These are phyloP conservation scores for Copidosoma aretas DNA, from an alignment of 2,888 invertebrate genomes.

Conservation along the genomic window DNA sequence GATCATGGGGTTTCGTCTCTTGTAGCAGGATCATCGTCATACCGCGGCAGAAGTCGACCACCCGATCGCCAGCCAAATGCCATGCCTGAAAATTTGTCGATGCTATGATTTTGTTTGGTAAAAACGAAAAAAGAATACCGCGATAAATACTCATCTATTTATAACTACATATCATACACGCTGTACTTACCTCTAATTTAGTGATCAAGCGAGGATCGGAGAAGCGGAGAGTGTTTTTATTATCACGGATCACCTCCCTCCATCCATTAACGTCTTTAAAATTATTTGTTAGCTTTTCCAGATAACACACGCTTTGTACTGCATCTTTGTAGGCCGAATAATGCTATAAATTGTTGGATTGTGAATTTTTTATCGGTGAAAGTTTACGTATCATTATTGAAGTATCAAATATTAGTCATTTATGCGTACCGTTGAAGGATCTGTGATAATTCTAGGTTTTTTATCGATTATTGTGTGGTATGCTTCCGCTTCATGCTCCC, in stretches of 20 bases:
- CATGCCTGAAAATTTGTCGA: slow-evolving; percentile 55
- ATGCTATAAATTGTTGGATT: slow-evolving; percentile 51
- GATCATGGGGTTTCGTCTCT: slow-evolving; percentile 45
- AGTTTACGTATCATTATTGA: no score
- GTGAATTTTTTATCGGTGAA: background rate
- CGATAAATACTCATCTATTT: no score
- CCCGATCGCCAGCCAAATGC: slow-evolving; percentile 62
- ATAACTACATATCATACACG: no score
- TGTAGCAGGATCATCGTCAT: slow-evolving; percentile 61
- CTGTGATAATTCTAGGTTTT: slow-evolving; percentile 50
- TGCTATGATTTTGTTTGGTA: no score
- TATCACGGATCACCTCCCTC: slow-evolving; percentile 36
- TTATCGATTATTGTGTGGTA: slow-evolving; percentile 25
- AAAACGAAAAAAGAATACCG: no score
- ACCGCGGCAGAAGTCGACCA: slow-evolving; percentile 64
- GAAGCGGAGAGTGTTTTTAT: slow-evolving; percentile 51
- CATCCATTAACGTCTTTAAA: slow-evolving; percentile 25
- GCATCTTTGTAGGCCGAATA: slow-evolving; percentile 63
- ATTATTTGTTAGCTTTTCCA: slow-evolving; percentile 57
- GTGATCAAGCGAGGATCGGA: slow-evolving; percentile 55
- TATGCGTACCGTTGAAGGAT: slow-evolving; percentile 52
- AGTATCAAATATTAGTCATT: background rate
- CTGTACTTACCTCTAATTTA: slow-evolving; percentile 60
- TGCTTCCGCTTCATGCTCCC: background rate
- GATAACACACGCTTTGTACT: slow-evolving; percentile 59